These are phyloP conservation scores for Pteropus rufus DNA, from an alignment of 2,797 vertebrate species.

Conservation along the genomic window DNA sequence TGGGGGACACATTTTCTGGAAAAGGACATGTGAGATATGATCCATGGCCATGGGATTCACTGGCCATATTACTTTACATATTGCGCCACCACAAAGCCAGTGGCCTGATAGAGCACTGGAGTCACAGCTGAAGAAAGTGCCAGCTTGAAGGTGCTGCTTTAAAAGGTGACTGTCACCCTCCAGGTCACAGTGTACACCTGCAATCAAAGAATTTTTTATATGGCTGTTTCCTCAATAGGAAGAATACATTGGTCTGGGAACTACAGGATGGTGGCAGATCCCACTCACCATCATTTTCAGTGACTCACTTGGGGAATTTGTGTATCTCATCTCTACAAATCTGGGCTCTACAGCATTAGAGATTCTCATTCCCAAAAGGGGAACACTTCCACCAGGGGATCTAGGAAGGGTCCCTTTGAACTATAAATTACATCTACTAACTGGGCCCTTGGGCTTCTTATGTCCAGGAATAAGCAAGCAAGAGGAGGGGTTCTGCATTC, in stretches of 20 bases:
- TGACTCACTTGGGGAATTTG: not conserved
- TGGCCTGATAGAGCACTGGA: not conserved
- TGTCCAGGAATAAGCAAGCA: not conserved
- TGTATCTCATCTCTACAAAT: not conserved
- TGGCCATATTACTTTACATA: not conserved
- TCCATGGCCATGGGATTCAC: not conserved
- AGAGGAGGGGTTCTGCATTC: not conserved
- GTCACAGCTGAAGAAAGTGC: not conserved
- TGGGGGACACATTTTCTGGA: not conserved
- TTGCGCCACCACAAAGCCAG: not conserved
- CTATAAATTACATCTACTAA: not conserved
- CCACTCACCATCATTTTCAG: not conserved
- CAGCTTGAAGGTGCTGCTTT: not conserved
- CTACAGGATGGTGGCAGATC: not conserved
- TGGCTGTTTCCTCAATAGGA: not conserved
- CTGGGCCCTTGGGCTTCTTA: not conserved
- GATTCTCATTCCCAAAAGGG: not conserved
- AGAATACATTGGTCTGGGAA: not conserved
- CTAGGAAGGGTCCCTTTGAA: not conserved
- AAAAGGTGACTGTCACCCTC: not conserved
- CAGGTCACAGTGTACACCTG: not conserved
- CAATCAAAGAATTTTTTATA: not conserved
- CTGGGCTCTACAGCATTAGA: not conserved
- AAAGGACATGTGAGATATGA: not conserved
- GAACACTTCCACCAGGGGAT: not conserved